Evolutionary conservation across 92 coral and sea anemone genomes (phyloP).

Genomic region (Meandrina meandrites): DNA sequence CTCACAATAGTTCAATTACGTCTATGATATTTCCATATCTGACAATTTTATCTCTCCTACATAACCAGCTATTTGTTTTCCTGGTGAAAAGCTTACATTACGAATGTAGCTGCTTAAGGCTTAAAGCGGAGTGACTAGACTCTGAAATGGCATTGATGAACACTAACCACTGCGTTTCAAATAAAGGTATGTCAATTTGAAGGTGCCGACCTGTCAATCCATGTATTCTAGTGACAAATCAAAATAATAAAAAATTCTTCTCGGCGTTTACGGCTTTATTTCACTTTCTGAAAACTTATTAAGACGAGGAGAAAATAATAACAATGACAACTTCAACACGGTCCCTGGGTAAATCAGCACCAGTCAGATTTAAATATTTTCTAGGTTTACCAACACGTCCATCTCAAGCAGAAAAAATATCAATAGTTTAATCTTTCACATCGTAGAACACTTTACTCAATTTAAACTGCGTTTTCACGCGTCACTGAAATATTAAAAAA

Average conservation of each 20-base stretch:
- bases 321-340: neutral
- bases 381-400: neutral
- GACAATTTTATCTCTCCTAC: neutral
- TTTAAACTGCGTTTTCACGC: neutral
- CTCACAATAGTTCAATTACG: neutral
- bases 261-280: neutral
- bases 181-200: neutral
- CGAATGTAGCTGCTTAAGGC: neutral
- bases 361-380: neutral
- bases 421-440: neutral
- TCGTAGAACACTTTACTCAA: neutral
- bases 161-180: neutral
- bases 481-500: neutral
- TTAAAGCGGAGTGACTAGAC: neutral
- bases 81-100: neutral
- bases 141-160: neutral
- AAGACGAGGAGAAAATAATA: neutral
- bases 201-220: neutral
- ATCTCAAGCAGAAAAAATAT: neutral
- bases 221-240: neutral
- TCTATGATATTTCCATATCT: neutral
- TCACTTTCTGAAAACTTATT: slow-evolving; percentile 4
- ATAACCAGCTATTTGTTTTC: neutral
- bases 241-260: neutral
- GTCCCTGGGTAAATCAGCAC: neutral